Evolutionary conservation across 2,888 invertebrate species (phyloP).

Genomic region (Branchipolynoe longqiensis): DNA sequence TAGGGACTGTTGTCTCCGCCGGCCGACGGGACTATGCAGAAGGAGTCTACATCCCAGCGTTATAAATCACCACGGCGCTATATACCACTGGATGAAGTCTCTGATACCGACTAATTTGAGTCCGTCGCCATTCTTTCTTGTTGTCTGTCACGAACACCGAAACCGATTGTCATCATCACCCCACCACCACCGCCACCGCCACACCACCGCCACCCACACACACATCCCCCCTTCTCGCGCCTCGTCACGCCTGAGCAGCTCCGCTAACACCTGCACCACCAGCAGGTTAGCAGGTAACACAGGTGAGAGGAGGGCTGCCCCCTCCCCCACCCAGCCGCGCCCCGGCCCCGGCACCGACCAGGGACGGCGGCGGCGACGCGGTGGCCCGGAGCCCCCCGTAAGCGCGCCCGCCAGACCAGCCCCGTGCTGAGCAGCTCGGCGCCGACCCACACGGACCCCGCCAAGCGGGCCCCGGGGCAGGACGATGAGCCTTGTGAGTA

Average conservation of each 20-base stretch:
- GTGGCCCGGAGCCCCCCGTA: not conserved
- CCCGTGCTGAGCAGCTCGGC: not conserved
- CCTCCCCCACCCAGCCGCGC: not conserved
- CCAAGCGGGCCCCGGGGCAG: not conserved
- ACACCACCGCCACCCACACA: not conserved
- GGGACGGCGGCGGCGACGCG: not conserved
- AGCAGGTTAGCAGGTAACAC: not conserved
- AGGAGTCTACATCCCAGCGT: no score
- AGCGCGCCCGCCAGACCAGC: not conserved
- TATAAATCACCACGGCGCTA: no score
- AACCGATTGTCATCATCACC: no score
- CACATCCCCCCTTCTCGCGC: not conserved
- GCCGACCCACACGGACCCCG: not conserved
- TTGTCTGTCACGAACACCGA: constrained; percentile 33
- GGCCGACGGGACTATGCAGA: no score
- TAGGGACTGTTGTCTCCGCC: no score
- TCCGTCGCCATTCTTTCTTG: constrained; percentile 56
- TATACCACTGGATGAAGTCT: no score
- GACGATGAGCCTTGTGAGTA: constrained; percentile 57
- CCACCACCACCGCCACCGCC: not conserved
- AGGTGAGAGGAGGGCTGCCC: not conserved
- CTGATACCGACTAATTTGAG: no score
- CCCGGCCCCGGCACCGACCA: not conserved
- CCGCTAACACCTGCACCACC: not conserved
- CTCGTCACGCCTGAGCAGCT: not conserved